Evolutionary conservation across 2,113 vertebrate genomes (phyloP).

Genomic region (Orientallactaga bullata): DNA sequence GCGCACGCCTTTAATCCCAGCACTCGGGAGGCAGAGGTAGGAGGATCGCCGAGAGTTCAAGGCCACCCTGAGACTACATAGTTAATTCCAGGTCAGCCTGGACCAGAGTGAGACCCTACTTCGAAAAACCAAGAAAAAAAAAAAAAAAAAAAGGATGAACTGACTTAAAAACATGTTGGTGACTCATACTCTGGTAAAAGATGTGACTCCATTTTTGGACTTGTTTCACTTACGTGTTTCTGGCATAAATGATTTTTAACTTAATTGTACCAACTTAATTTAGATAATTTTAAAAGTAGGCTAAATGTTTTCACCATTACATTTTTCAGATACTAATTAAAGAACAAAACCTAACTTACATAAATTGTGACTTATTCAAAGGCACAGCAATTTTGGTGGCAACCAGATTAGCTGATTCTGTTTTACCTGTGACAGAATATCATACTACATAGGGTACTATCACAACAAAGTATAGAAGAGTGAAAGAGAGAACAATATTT

Average conservation of each 20-base stretch:
- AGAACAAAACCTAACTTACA: not conserved
- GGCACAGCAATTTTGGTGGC: not conserved
- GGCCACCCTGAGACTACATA: too few relatives aligned
- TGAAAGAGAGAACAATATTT: not conserved
- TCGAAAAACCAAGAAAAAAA: too few relatives aligned
- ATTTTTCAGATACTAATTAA: not conserved
- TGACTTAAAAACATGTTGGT: not conserved
- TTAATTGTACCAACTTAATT: not conserved
- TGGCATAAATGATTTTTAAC: slow-evolving; percentile 25
- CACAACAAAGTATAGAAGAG: not conserved
- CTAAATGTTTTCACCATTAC: not conserved
- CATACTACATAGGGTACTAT: not conserved
- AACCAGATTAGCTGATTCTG: not conserved
- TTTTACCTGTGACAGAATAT: not conserved
- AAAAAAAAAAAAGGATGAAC: not conserved
- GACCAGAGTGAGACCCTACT: too few relatives aligned
- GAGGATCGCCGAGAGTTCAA: too few relatives aligned
- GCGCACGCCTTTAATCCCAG: too few relatives aligned
- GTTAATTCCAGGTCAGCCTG: too few relatives aligned
- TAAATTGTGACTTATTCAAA: not conserved
- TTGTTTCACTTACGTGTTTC: slow-evolving; percentile 21
- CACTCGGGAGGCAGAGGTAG: too few relatives aligned
- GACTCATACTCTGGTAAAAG: slow-evolving; percentile 26
- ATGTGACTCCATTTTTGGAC: not conserved
- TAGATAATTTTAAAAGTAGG: not conserved